Evolutionary conservation across 2,797 vertebrate species (phyloP).

Genomic region (Onychomys arenicola): DNA sequence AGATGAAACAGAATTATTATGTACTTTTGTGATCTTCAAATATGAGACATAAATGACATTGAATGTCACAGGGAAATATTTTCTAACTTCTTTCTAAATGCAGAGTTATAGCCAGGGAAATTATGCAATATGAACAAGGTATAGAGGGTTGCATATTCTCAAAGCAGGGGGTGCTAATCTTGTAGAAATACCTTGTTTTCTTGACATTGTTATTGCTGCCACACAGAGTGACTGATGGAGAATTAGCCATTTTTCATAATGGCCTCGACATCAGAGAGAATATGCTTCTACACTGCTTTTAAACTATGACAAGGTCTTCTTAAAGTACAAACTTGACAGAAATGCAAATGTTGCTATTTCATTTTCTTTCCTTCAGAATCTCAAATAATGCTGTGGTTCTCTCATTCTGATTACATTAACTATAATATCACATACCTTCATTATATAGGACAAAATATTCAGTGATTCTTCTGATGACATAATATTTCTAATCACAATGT

Average conservation of each 20-base stretch:
- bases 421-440: background rate
- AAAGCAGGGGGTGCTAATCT: slow-evolving; percentile 86
- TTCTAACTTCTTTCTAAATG: slow-evolving; percentile 83
- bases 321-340: background rate
- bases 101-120: slow-evolving; percentile 86
- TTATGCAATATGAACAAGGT: slow-evolving; percentile 87
- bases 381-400: background rate
- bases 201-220: slow-evolving; percentile 83
- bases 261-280: background rate
- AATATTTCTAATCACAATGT: background rate
- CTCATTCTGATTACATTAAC: background rate
- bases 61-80: slow-evolving; percentile 75
- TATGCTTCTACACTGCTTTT: background rate
- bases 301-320: slow-evolving; percentile 4
- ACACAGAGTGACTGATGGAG: slow-evolving; percentile 65
- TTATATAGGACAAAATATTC: background rate
- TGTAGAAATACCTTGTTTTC: slow-evolving; percentile 81
- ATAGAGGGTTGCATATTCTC: slow-evolving; percentile 86
- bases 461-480: background rate
- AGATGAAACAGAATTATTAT: slow-evolving; percentile 57
- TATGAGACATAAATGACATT: slow-evolving; percentile 63
- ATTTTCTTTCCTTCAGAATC: background rate
- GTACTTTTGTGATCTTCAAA: slow-evolving; percentile 56
- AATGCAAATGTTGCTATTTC: background rate
- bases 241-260: slow-evolving; percentile 73